These are phyloP conservation scores for Megalonaias nervosa DNA, from an alignment of 1,140 invertebrate species.

Conservation along the genomic window DNA sequence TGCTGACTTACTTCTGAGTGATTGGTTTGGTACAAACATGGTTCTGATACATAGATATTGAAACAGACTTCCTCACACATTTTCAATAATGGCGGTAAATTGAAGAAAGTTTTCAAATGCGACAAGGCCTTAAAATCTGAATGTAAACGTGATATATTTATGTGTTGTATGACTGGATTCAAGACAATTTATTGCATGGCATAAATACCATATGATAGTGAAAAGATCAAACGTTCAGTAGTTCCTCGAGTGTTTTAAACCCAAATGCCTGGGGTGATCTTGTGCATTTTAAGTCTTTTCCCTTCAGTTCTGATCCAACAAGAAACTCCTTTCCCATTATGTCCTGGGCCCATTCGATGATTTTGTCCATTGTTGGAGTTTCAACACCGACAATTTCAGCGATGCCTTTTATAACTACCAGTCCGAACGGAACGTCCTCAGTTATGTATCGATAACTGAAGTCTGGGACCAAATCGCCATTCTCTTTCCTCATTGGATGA, in stretches of 20 bases:
- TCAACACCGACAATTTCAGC: conserved; percentile 43
- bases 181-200: too few relatives aligned
- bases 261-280: conserved; percentile 56
- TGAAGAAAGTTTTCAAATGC: too few relatives aligned
- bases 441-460: conserved; percentile 52
- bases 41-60: too few relatives aligned
- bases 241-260: conserved; percentile 45
- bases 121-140: too few relatives aligned
- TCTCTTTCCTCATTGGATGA: conserved; percentile 49
- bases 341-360: conserved; percentile 53
- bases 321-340: conserved; percentile 56
- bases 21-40: too few relatives aligned
- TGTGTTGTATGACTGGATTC: too few relatives aligned
- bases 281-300: conserved; percentile 49
- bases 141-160: too few relatives aligned
- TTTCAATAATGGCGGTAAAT: too few relatives aligned
- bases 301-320: conserved; percentile 39
- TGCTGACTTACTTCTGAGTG: too few relatives aligned
- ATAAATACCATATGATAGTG: too few relatives aligned
- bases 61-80: too few relatives aligned
- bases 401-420: conserved; percentile 57
- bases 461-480: conserved; percentile 50
- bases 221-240: conserved; percentile 7
- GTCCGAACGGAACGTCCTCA: conserved; percentile 58
- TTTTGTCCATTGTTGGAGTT: conserved; percentile 50